Base-by-base conservation (phyloP, 1,140 invertebrate species). In the Parapsyche elsis region DNA sequence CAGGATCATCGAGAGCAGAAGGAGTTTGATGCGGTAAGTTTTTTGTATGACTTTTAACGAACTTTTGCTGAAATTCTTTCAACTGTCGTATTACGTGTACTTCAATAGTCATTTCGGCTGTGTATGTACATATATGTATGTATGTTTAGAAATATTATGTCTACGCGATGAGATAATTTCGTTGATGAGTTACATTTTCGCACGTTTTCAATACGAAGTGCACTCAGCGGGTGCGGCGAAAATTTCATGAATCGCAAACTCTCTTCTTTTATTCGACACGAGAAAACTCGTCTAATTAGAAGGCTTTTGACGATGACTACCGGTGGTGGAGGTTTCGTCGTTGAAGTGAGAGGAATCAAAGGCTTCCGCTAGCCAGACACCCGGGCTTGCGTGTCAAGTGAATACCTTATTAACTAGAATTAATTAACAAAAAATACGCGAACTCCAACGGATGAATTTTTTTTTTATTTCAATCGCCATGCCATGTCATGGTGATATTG, bases 271-370 rank as follows among this genome's bases (percentile, higher is more conserved):
- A 24, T 83, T 81, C 57, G 23, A 9, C 44, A 44, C 73, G 57
- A 77, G 24, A 44, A 57, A 77, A 80, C 49, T 16, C 64, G 49
- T 76, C 76, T 83, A 83, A 83, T 83, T 83, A 83, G 61, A 80
- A 49, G 76, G 76, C 61, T 81, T 78, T 75, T 38, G 74, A 53
- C 46, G 38, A 12, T 23, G 21, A 53, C 49, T 53, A 67, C 24
- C 64, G 38, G 24, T 38, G 16, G 44, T 38, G 49, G 26, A 67
- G 14, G 44, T 21, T 64, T 45, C 38, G 24, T 5, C 46, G 61
- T 45, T 67, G 30, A 71, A 71, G 26, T 71, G 73, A 30, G 38
- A 80, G 19, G 21, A 70, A 77, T 76, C 61, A 67, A 59, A 80
- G 61, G 61, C 44, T 45, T 44, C 38, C 46, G 10, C 30, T 49